phyloP scores from a whole-genome alignment of 2,797 vertebrate species.

The Tinamus major region DNA sequence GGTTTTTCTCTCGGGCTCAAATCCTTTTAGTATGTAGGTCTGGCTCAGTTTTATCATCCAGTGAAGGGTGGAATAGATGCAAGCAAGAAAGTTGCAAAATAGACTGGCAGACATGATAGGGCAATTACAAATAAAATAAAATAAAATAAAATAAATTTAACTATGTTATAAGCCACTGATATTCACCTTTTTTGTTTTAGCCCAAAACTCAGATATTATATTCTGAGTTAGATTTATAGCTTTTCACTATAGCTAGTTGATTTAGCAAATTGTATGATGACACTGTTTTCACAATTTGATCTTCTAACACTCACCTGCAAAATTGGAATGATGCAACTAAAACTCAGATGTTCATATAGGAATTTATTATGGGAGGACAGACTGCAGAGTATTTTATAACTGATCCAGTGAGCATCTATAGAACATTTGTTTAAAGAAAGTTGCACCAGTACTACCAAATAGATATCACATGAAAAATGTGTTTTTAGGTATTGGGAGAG shows the following conservation, averaged over 20 bases:
- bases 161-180: background rate
- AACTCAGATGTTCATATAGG: background rate
- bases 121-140: too few relatives aligned
- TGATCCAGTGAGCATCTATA: background rate
- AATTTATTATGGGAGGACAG: background rate
- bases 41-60: background rate
- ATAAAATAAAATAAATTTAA: rapidly evolving
- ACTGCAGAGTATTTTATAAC: background rate
- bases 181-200: background rate
- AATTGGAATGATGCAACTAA: background rate
- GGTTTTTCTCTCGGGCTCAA: background rate
- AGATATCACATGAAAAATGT: background rate
- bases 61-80: background rate
- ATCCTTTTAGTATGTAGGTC: background rate
- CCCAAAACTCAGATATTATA: background rate
- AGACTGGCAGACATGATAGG: background rate
- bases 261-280: background rate
- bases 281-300: background rate
- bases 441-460: background rate
- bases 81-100: background rate
- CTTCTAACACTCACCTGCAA: background rate
- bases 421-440: background rate
- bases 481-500: background rate
- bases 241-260: background rate
- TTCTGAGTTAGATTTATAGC: background rate